Conservation (phyloP, 2,113 vertebrate species). For the Tenebrosternarchus preto region DNA sequence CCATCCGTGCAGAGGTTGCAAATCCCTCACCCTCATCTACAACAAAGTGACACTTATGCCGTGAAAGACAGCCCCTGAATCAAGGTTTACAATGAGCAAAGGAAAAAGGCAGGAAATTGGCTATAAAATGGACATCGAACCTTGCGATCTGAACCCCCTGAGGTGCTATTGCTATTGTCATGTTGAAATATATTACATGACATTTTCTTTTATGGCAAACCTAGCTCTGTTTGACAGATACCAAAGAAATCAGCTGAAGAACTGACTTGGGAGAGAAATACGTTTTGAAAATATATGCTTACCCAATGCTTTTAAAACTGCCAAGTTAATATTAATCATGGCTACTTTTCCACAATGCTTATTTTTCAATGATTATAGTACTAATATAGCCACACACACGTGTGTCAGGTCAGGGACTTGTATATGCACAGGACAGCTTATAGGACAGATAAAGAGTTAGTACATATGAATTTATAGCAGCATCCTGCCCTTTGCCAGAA, state of each 20-base stretch:
- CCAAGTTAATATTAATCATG: no score
- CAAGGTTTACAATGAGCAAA: constrained; percentile 78
- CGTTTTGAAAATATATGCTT: no score
- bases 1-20: constrained; percentile 86
- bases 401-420: no score
- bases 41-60: constrained; percentile 94
- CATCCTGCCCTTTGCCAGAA: neutral
- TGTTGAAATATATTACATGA: neutral
- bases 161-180: neutral
- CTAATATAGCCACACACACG: no score
- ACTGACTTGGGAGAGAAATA: no score
- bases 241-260: neutral
- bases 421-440: no score
- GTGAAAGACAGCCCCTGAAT: constrained; percentile 84
- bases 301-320: no score
- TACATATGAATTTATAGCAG: neutral
- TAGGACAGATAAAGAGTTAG: neutral
- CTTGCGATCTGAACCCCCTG: neutral
- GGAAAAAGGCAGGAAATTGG: constrained; percentile 42
- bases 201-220: neutral
- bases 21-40: constrained; percentile 87
- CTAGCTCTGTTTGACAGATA: neutral
- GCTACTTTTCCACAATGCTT: no score
- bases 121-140: constrained; percentile 18
- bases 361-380: no score